A percentile compares a stretch with the other conserved stretches of the same genome.
phyloP scores from a whole-genome alignment of 2,797 vertebrate genomes.

The Protosalanx chinensis region DNA sequence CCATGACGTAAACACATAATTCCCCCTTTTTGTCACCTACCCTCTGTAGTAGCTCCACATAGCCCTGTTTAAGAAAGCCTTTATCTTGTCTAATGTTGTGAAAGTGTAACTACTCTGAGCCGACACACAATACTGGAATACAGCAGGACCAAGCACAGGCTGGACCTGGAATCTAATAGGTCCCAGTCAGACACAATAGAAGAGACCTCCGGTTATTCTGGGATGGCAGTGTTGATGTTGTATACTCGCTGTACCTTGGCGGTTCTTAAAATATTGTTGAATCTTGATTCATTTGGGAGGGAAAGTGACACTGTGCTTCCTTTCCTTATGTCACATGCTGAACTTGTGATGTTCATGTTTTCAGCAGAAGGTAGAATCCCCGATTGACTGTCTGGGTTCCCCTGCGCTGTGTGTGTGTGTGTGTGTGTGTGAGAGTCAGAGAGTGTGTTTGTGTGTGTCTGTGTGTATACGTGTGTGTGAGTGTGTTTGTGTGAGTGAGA shows the following conservation, averaged over 20 bases:
- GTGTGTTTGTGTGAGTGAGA: background rate
- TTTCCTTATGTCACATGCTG: constrained; percentile 30
- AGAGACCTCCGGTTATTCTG: background rate
- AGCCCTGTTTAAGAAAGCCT: too few species aligned
- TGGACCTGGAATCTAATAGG: background rate
- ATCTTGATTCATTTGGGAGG: background rate
- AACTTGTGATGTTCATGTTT: constrained; percentile 18
- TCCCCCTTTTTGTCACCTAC: too few species aligned
- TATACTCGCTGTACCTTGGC: background rate
- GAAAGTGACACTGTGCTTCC: constrained; percentile 2
- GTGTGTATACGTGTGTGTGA: background rate
- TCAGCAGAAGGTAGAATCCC: constrained; percentile 31
- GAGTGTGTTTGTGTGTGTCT: background rate
- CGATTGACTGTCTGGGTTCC: background rate
- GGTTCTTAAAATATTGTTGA: background rate
- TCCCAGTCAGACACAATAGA: background rate
- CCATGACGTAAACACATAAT: too few species aligned
- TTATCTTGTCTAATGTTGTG: too few species aligned
- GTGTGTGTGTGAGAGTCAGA: background rate
- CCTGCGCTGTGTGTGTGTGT: background rate
- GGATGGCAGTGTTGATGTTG: background rate
- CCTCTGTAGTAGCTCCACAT: too few species aligned
- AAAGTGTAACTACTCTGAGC: too few species aligned
- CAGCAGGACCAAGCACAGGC: too few species aligned
- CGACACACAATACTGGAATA: too few species aligned